phyloP scores from a whole-genome alignment of 2,113 vertebrate species.

The Accipiter cooperii region DNA sequence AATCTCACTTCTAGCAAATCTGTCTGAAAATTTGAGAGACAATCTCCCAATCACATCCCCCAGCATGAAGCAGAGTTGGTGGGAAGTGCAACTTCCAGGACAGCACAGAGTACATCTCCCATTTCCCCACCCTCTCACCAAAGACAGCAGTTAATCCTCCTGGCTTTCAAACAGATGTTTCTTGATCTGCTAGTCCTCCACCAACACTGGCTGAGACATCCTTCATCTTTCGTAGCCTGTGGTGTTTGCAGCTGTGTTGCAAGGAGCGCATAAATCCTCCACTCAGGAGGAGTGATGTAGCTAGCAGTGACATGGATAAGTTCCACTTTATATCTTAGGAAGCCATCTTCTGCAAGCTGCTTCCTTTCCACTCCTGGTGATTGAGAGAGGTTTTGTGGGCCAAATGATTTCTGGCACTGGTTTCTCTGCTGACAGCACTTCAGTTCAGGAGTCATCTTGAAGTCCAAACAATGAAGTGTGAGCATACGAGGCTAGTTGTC shows the following conservation, averaged over 20 bases:
- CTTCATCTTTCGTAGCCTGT: not conserved
- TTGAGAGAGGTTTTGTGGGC: not conserved
- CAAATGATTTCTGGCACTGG: not conserved
- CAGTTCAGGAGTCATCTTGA: not conserved
- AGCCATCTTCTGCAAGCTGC: not conserved
- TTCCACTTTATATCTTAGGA: not conserved
- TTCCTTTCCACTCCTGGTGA: not conserved
- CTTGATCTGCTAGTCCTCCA: not conserved
- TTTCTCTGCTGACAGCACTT: not conserved
- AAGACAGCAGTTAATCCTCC: not conserved
- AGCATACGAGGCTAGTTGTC: not conserved
- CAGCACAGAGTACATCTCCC: not conserved
- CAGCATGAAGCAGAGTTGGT: not conserved
- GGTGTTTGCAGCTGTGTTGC: not conserved
- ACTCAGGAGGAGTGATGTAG: not conserved
- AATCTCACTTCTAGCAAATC: not conserved
- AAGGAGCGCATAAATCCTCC: not conserved
- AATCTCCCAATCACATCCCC: not conserved
- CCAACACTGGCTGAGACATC: not conserved
- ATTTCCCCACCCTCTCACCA: not conserved
- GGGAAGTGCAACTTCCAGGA: not conserved
- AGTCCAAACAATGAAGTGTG: not conserved
- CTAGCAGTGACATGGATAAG: not conserved
- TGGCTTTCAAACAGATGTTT: not conserved
- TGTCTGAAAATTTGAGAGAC: not conserved